Evolutionary conservation across 2,888 invertebrate genomes (phyloP).

Genomic region (Cataglyphis livida): DNA sequence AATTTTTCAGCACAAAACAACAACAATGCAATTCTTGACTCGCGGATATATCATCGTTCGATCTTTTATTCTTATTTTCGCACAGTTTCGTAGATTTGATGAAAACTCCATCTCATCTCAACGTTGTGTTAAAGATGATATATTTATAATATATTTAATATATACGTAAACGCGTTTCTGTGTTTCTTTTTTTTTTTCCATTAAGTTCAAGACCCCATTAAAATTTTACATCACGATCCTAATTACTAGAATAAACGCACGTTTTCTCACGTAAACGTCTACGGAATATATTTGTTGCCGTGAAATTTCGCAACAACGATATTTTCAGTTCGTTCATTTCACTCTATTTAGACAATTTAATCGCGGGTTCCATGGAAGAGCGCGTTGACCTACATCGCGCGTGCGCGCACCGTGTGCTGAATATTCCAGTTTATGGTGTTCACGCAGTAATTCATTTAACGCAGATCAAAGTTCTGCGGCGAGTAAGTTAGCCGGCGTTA

Average conservation of each 20-base stretch:
- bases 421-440: constrained; percentile 55
- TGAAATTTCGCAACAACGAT: constrained; percentile 25
- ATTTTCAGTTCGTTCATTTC: constrained; percentile 8
- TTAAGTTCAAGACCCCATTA: neutral
- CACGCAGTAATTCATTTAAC: constrained; percentile 55
- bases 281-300: neutral
- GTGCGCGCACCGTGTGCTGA: constrained; percentile 40
- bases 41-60: neutral
- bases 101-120: neutral
- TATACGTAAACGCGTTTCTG: too few species aligned
- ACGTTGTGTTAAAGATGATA: neutral
- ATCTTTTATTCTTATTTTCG: neutral
- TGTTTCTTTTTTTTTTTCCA: neutral
- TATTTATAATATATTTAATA: constrained; percentile 4
- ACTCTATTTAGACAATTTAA: constrained; percentile 39
- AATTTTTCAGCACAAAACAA: constrained; percentile 9
- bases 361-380: constrained; percentile 12
- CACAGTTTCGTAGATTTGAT: neutral
- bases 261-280: constrained; percentile 5
- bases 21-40: neutral
- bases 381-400: constrained; percentile 38
- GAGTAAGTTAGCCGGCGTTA: constrained; percentile 55
- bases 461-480: constrained; percentile 55
- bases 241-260: neutral
- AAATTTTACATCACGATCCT: neutral